phyloP scores from a whole-genome alignment of 2,888 invertebrate species.

The Quadroppia sp. region DNA sequence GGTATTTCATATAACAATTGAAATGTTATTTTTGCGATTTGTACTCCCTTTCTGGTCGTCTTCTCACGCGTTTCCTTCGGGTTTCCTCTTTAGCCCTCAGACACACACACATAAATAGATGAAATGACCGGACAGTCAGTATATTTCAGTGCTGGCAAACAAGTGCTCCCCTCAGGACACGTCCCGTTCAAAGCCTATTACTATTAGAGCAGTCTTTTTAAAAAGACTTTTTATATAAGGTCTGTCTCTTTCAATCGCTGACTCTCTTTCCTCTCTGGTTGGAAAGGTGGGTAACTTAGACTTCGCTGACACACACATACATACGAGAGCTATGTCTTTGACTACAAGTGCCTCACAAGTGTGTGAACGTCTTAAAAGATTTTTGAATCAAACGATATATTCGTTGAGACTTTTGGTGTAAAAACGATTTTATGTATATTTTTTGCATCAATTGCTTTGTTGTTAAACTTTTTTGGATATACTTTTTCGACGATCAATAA shows the following conservation, averaged over 20 bases:
- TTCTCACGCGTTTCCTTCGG: conserved; percentile 20
- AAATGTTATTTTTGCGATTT: not conserved
- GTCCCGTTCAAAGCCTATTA: conserved; percentile 15
- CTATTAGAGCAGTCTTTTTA: not conserved
- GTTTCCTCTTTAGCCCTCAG: conserved; percentile 2
- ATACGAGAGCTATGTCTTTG: not conserved
- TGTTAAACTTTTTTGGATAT: not conserved
- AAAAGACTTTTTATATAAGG: conserved; percentile 31
- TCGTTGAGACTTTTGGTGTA: not conserved
- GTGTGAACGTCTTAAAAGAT: not conserved
- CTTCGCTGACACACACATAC: not conserved
- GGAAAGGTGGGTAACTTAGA: conserved; percentile 30
- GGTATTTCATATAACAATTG: not conserved
- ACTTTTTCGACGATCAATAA: not conserved
- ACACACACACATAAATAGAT: not conserved
- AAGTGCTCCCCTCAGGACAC: conserved; percentile 28
- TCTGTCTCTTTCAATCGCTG: too few relatives aligned
- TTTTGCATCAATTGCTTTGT: not conserved
- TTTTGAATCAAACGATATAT: not conserved
- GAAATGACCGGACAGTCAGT: conserved; percentile 23
- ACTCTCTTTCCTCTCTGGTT: not conserved
- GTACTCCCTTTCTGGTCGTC: not conserved
- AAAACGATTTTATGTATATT: not conserved
- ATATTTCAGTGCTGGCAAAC: not conserved
- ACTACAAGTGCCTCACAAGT: not conserved